Base-by-base conservation (phyloP, 2,113 vertebrate species). In the Python bivittatus region DNA sequence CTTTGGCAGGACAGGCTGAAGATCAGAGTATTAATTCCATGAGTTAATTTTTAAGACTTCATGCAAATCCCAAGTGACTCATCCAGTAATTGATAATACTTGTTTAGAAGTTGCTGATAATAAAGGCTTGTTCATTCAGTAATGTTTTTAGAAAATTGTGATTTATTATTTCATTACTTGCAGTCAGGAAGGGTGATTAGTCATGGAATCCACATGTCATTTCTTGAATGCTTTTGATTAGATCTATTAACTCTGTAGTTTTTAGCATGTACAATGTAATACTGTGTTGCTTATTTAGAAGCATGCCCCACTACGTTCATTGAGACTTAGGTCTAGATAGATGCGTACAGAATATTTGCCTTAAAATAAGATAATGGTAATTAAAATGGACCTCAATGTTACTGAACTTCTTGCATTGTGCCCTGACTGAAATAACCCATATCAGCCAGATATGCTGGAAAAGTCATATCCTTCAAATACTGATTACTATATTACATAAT, bases 221-320 rank as follows among this genome's bases (percentile, higher is more conserved):
- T 85, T 92, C 88, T 89, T 92, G 91, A 89, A 89, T 9, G 0
- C n/a, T 84, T 85, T 92, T 89, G 88, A 85, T 92, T 92, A 54
- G 48, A 92, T 85, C 88, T 64, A 61, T 68, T 64, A 48, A 60
- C 10, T 52, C 11, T 88, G 86, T 53, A 83, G 20, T 89, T 54
- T 42, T 61, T 85, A 84, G 48, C 5, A 60, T 42, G 33, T 89
- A 17, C 57, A 91, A 60, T 86, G 7, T 20, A 61, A 25, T 54
- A 2, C 84, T 64, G 48, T 85, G 42, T 29, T 85, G 42, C 17
- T 89, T 23, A 86, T 12, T 86, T 12, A 9, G 56, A 48, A 85
- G 27, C 33, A 54, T 84, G 15, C 44, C 56, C n/a, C 27, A 6
- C 29, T 52, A 23, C 20, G 12, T 91, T 58, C 83, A 61, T 20